Evolutionary conservation across 2,113 vertebrate species (phyloP), one percentile per base, ranked within the genome.

Genomic region (Xyliphius kryptos): DNA sequence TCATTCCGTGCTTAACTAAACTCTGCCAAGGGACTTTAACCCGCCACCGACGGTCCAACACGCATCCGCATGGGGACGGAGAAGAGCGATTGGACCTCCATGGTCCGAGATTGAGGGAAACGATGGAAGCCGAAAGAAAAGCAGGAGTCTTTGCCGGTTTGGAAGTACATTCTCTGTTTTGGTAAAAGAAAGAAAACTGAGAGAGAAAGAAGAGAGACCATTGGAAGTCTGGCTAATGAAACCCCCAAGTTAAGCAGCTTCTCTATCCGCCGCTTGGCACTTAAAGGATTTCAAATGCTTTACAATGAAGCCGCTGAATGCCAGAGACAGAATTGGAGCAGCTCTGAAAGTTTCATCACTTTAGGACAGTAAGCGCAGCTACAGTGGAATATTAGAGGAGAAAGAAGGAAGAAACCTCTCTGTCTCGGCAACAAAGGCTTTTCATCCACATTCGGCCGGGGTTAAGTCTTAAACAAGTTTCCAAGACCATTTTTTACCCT

Each of bases 1-100:
- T 97, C 95, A 91, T 97, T 95, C 91, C 85, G 88, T 90, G 92
- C 94, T 94, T 94, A 95, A 95, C 93, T 92, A 97, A 97, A 94
- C 92, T 92, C 89, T 89, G 88, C 89, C 89, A 22, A 19, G 93
- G 91, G 89, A 89, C 88, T 94, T 97, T 93, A 93, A 89, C 90
- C 92, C 92, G 92, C 92, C 90, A 90, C 87, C 80, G 91, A 90
- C 89, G 91, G 90, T 92, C 89, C 88, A 90, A 92, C 88, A 87
- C 9, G 26, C 16, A 43, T 17, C 3, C 8, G 40, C 12, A 43
- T 5, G 5, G 16, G 84, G 82, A 82, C 2, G 20, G 9, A 51
- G 20, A 63, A 81, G 77, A 85, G 86, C 83, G n/a, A 6, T 6
- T 46, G 43, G 40, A 32, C 26, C 26, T 32, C 26, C 26, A 5